Evolutionary conservation across 1,140 invertebrate genomes (phyloP).

Genomic region (Heliconius hermathena): DNA sequence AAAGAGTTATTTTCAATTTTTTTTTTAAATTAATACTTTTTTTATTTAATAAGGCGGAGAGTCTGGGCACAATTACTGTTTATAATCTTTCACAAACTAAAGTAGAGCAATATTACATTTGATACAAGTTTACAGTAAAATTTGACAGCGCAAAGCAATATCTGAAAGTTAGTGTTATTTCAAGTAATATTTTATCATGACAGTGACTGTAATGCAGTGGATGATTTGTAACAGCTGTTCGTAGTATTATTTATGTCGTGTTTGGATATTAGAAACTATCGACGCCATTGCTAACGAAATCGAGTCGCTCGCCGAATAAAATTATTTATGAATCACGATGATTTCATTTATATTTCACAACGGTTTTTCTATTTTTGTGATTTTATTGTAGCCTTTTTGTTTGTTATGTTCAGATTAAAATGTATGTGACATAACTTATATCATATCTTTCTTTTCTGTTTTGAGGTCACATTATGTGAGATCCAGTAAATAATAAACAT

Average conservation of each 20-base stretch:
- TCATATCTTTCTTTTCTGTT: no score
- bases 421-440: no score
- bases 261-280: conserved; percentile 34
- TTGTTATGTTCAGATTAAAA: neutral
- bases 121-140: conserved; percentile 31
- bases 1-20: no score
- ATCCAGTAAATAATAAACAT: no score
- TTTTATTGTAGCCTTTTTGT: neutral
- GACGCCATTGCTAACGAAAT: conserved; percentile 10
- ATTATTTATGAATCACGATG: neutral
- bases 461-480: no score
- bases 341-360: neutral
- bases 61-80: neutral
- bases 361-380: neutral
- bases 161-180: conserved; percentile 36
- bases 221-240: conserved; percentile 37
- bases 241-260: conserved; percentile 33
- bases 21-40: no score
- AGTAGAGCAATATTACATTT: conserved; percentile 17
- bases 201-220: conserved; percentile 30
- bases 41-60: neutral
- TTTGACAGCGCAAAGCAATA: conserved; percentile 34
- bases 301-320: neutral
- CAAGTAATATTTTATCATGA: conserved; percentile 38
- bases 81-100: neutral